These are phyloP conservation scores for Caradrina clavipalpis DNA, from an alignment of 2,888 invertebrate genomes.

Conservation along the genomic window DNA sequence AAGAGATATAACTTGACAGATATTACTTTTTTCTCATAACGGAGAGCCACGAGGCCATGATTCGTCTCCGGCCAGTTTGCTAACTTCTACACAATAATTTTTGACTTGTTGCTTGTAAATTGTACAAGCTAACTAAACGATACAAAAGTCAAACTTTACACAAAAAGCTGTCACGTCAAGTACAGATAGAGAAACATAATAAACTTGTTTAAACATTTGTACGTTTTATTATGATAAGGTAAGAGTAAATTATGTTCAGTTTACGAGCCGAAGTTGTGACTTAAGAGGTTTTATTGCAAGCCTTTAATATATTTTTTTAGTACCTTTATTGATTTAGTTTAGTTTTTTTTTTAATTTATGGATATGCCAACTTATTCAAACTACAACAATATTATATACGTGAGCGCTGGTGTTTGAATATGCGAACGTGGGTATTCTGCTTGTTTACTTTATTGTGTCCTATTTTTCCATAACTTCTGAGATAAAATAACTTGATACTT, in stretches of 20 bases:
- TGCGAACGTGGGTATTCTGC: slow-evolving; percentile 14
- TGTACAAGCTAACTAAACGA: neutral
- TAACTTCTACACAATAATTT: slow-evolving; percentile 51
- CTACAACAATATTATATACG: no score
- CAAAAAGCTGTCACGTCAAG: neutral
- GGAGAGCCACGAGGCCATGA: slow-evolving; percentile 32
- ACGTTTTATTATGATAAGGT: no score
- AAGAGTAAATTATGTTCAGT: no score
- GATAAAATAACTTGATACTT: slow-evolving; percentile 46
- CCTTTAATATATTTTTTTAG: no score
- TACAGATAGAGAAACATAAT: neutral
- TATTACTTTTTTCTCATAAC: slow-evolving; percentile 56
- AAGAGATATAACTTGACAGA: slow-evolving; percentile 29
- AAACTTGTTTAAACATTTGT: no score
- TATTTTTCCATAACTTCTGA: slow-evolving; percentile 28
- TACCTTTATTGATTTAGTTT: no score
- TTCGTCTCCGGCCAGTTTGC: slow-evolving; percentile 44
- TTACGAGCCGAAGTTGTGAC: neutral
- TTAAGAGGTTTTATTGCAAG: neutral
- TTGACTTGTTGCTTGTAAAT: slow-evolving; percentile 63
- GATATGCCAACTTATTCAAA: no score
- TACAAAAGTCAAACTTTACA: slow-evolving; percentile 9
- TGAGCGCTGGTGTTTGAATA: neutral
- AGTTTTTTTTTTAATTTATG: no score
- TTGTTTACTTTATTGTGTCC: neutral